Base-by-base conservation (phyloP, 1,140 invertebrate genomes). In the Drosophila bocqueti region DNA sequence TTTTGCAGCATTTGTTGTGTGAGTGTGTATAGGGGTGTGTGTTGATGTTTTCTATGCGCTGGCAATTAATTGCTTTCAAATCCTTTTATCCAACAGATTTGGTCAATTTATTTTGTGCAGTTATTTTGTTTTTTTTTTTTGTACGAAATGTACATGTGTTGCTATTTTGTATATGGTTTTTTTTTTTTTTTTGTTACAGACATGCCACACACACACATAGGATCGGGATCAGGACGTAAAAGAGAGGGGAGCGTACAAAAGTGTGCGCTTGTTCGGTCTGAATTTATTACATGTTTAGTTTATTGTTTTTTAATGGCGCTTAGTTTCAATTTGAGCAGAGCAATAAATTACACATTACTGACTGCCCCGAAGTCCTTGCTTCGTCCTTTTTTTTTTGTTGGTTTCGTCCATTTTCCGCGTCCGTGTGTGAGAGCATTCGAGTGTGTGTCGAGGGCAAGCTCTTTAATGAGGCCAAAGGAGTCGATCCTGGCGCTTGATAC, bases 31-130 rank as follows among this genome's bases (percentile, higher is more conserved):
- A 11, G 10, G 40, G 13, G 31, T 43, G 67, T 62, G 29, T 68
- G 55, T 75, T 83, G 55, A 79, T 68, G 67, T 60, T 65, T 75
- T 76, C 81, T 83, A 87, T 87, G 73, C 74, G 60, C 84, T 62
- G 77, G 81, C 84, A 87, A 87, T 87, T 87, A 87, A 87, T 87
- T 87, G 84, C 84, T 89, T 87, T 87, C 84, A 87, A 89, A 87
- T 87, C 84, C 85, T 89, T 87, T 87, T 89, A 87, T 87, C 84
- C 84, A 84, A 83, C 85, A 87, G 84, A 87, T 87, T 87, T 87
- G 85, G 84, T 87, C 84, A 87, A 87, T 87, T 87, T 87, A 87
- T 87, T 89, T 87, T 87, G 80, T 75, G 77, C 76, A 87, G 67
- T 77, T 76, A 83, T 86, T 83, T 57, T 57, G 15, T 29, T 9